Percentiles rank a stretch among this genome's conserved stretches.
These are phyloP conservation scores for Podiceps cristatus DNA, from an alignment of 2,113 vertebrate genomes.

Conservation along the genomic window DNA sequence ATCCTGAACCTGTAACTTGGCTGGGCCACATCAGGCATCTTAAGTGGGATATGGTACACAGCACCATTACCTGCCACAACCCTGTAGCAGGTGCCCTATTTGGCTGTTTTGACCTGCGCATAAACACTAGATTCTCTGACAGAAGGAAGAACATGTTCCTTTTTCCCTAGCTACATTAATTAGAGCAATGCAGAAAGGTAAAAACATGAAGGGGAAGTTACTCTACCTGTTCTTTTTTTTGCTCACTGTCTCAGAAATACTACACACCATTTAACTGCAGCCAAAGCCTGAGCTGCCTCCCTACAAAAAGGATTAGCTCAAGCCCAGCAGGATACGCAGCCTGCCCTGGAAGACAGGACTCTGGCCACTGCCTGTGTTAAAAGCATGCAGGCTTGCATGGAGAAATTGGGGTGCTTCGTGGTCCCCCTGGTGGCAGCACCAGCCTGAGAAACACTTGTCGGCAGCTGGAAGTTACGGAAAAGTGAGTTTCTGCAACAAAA, in stretches of 20 bases:
- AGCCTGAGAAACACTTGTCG: not conserved
- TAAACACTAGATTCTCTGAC: not conserved
- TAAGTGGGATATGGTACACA: not conserved
- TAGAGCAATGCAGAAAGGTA: not conserved
- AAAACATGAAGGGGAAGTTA: not conserved
- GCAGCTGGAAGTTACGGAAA: not conserved
- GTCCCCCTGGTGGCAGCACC: not conserved
- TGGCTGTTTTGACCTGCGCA: not conserved
- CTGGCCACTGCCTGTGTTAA: not conserved
- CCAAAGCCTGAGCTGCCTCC: not conserved
- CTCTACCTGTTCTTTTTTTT: not conserved
- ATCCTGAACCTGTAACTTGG: not conserved
- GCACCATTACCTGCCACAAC: not conserved
- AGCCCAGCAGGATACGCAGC: not conserved
- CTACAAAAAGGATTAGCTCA: not conserved
- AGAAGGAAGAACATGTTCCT: not conserved
- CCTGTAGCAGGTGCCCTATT: not conserved
- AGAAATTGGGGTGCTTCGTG: not conserved
- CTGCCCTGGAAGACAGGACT: not conserved
- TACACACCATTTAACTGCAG: not conserved
- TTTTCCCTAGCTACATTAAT: not conserved
- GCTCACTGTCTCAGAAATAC: not conserved
- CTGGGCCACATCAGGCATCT: not conserved
- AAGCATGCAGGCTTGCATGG: rapidly evolving
- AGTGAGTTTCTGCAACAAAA: not conserved